These are phyloP conservation scores for Falcunculus frontatus DNA, from an alignment of 2,113 vertebrate genomes.

Conservation along the genomic window DNA sequence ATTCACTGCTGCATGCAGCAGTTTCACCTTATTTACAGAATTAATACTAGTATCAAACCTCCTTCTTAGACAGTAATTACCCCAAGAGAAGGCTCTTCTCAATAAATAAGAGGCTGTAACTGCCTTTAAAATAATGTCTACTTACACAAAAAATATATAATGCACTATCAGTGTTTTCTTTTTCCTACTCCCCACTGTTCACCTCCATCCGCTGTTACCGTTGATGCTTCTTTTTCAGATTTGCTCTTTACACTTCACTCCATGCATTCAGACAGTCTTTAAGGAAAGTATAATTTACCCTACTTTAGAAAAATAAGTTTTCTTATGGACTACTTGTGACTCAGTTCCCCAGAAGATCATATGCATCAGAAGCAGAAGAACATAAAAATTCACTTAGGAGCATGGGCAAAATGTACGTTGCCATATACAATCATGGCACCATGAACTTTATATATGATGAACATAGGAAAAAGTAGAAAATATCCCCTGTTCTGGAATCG, in stretches of 20 bases:
- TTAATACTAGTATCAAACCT: not conserved
- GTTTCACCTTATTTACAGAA: conserved; percentile 34
- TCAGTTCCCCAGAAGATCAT: not conserved
- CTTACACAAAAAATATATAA: not conserved
- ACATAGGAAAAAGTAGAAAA: not conserved
- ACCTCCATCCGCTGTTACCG: not conserved
- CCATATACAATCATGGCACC: accelerated
- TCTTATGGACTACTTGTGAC: not conserved
- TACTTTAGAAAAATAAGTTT: not conserved
- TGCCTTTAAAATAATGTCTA: not conserved
- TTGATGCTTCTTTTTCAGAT: not conserved
- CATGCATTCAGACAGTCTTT: not conserved
- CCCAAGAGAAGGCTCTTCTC: not conserved
- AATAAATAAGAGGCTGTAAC: not conserved
- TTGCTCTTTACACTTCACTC: not conserved
- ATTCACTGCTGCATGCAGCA: not conserved
- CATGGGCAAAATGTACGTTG: accelerated
- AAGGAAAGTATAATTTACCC: not conserved
- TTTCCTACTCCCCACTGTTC: not conserved
- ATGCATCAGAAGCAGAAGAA: not conserved
- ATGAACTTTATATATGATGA: not conserved
- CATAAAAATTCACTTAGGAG: accelerated
- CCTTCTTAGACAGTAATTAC: not conserved
- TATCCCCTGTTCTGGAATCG: not conserved
- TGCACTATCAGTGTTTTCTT: not conserved